Percentiles rank a stretch among this genome's conserved stretches.
phyloP scores from a whole-genome alignment of 2,797 vertebrate species.

The Tolypeutes matacus region DNA sequence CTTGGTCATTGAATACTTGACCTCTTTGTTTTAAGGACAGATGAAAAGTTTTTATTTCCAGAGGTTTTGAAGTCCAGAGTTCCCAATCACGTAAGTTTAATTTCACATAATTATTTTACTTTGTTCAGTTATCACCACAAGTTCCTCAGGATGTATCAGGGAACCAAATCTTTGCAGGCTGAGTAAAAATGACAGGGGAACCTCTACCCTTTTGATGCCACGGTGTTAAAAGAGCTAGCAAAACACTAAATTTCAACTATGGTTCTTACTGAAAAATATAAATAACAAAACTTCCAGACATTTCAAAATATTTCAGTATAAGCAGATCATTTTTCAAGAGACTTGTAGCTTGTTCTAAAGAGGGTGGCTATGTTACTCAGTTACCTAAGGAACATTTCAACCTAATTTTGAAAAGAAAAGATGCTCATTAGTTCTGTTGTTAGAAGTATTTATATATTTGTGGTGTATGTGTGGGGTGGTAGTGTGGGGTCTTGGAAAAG shows the following conservation, averaged over 20 bases:
- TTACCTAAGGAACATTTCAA: conserved; percentile 5
- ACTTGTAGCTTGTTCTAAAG: not conserved
- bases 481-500: not conserved
- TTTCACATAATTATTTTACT: conserved; percentile 88
- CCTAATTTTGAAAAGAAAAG: conserved; percentile 42
- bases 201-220: conserved; percentile 71
- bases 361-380: not conserved
- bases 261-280: conserved; percentile 52
- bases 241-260: not conserved
- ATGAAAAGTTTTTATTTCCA: conserved; percentile 86
- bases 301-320: conserved; percentile 38
- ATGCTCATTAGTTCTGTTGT: not conserved
- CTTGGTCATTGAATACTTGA: conserved; percentile 88
- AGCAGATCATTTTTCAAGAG: conserved; percentile 8
- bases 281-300: not conserved
- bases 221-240: not conserved
- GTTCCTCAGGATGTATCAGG: conserved; percentile 85
- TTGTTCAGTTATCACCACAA: conserved; percentile 83
- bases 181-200: conserved; percentile 81
- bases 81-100: conserved; percentile 86
- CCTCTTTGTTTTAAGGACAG: conserved; percentile 87
- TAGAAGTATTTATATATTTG: not conserved
- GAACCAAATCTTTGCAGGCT: conserved; percentile 83
- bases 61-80: conserved; percentile 86
- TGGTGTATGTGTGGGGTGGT: not conserved